Evolutionary conservation across 2,888 invertebrate genomes (phyloP), one percentile per base, ranked within the genome.

Genomic region (Zaprionus bogoriensis): DNA sequence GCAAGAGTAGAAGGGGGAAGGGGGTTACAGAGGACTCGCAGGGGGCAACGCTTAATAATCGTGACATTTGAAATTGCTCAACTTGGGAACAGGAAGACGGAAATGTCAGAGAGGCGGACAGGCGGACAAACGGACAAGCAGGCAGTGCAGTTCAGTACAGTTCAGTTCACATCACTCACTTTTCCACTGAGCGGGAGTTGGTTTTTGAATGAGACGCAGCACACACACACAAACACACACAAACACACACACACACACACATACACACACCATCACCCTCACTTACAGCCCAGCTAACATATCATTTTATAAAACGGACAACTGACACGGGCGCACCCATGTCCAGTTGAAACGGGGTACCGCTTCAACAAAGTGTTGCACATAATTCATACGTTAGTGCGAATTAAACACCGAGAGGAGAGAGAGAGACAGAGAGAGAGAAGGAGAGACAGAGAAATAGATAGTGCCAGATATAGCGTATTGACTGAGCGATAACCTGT

Each of bases 41-140:
- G 27, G 12, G 20, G 14, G 25, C 12, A 25, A 27, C 39, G 63
- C 41, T 54, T 71, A 71, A 64, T 74, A 71, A 71, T 64, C 74
- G 74, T 71, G 71, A 71, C 69, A 74, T 71, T 69, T 55, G 44
- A 50, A 71, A 50, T 62, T 62, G 74, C 30, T 61, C 28, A 70
- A 67, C 28, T 61, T 47, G 54, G 41, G 12, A 44, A 53, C 48
- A 47, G 55, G 45, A 52, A 62, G 42, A 46, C 62, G 57, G 74
- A 68, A 68, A 70, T 68, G 64, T 55, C 70, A 23, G 57, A 55
- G 66, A 71, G 60, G 22, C 48, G 17, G 57, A 45, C 55, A 51
- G 57, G 51, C 23, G 10, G 10, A 20, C 48, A 19, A 52, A 45
- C 55, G 47, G 57, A 51, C 23, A n/a, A n/a, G n/a, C 44, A 25